Base-by-base conservation (phyloP, 2,797 vertebrate genomes). In the Clarias laeviceps region DNA sequence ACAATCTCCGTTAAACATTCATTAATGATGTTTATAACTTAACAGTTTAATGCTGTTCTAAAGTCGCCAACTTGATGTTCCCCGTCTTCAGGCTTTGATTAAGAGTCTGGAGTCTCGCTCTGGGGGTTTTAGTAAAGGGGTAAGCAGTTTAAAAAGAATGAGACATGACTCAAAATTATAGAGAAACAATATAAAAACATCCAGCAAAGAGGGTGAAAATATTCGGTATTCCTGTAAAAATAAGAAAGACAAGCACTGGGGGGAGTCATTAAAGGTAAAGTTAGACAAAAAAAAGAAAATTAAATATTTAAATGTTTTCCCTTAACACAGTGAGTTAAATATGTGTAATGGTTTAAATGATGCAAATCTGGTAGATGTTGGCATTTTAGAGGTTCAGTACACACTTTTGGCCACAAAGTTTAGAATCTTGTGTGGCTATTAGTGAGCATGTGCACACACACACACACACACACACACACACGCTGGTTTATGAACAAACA, bases 151-250 rank as follows among this genome's bases (percentile, higher is more conserved):
- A 34, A 34, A 86, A 82, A 62, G 37, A 84, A 82, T 69, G 29
- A 37, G 82, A 73, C 80, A 78, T 86, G 88, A 68, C 79, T 76
- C 50, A 65, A 78, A 57, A 57, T 79, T 74, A 64, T 24, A 76
- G 8, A 54, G 11, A 9, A 34, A 32, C n/a, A 78, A 69, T 20
- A 20, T 77, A 56, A 50, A 54, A 80, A 84, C 84, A 82, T 88
- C 45, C 81, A 78, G 73, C 78, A 73, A 45, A 32, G 77, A 72
- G 74, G 40, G 66, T 45, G 50, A 14, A 22, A 64, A n/a, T 37
- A 57, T 59, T 82, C 22, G n/a, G 37, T 80, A 18, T 74, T 4
- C 18, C 18, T 5, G 18, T 18, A 37, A 17, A 18, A 70, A 37
- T 22, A 8, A 17, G 24, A 81, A 22, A 66, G 2, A 66, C 5